Evolutionary conservation across 2,797 vertebrate genomes (phyloP).

Genomic region (Delichon dasypus): DNA sequence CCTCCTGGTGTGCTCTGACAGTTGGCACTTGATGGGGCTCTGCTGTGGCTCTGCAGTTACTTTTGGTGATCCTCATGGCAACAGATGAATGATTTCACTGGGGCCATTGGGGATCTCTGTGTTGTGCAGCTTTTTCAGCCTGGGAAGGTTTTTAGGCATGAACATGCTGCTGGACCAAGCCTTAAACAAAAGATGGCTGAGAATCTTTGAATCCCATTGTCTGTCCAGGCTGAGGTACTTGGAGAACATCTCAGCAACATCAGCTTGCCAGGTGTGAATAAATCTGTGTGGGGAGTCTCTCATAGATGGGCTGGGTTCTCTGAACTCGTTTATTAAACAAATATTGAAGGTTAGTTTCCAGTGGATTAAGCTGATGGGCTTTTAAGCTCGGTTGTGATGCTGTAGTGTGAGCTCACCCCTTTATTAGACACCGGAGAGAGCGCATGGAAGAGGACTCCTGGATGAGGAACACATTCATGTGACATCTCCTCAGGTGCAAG

Average conservation of each 20-base stretch:
- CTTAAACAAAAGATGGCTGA: not conserved
- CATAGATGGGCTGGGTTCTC: not conserved
- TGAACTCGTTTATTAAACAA: not conserved
- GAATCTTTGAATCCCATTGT: not conserved
- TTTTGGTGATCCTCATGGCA: not conserved
- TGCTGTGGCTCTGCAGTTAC: not conserved
- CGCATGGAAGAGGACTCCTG: constrained; percentile 27
- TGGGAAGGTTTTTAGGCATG: not conserved
- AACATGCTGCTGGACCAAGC: not conserved
- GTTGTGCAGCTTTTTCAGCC: not conserved
- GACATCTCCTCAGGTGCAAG: constrained; percentile 34
- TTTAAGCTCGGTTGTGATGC: constrained; percentile 42
- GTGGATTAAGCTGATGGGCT: constrained; percentile 21
- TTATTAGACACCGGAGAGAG: constrained; percentile 29
- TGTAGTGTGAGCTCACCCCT: constrained; percentile 48
- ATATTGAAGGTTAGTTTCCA: constrained; percentile 26
- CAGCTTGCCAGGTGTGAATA: not conserved
- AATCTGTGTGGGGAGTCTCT: not conserved
- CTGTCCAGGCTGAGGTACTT: not conserved
- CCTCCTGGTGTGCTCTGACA: not conserved
- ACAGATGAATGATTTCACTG: not conserved
- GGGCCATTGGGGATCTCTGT: not conserved
- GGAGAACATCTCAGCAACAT: not conserved
- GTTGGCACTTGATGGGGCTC: not conserved
- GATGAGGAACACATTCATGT: not conserved